These are phyloP conservation scores for Scaptomyza pallida DNA, from an alignment of 1,140 invertebrate genomes.

Conservation along the genomic window DNA sequence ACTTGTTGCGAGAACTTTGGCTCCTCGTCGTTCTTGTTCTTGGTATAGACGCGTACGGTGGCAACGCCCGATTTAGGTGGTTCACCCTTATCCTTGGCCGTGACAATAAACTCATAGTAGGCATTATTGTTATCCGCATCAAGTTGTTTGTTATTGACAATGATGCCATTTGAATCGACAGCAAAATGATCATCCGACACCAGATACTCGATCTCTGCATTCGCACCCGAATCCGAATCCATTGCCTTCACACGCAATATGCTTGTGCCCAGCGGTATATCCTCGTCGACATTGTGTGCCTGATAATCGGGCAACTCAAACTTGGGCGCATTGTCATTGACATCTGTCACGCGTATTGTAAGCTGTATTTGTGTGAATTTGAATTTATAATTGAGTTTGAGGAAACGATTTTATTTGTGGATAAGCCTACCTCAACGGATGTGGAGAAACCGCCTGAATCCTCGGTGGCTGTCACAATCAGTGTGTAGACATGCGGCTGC, in stretches of 20 bases:
- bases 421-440: constrained; percentile 91
- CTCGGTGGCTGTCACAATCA: constrained; percentile 96
- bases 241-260: constrained; percentile 96
- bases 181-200: constrained; percentile 96
- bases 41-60: constrained; percentile 96
- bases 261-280: constrained; percentile 94
- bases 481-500: constrained; percentile 95
- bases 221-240: constrained; percentile 95
- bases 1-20: constrained; percentile 98
- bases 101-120: constrained; percentile 97
- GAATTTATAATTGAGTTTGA: constrained; percentile 7
- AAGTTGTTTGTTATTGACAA: constrained; percentile 95
- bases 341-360: constrained; percentile 96
- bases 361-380: constrained; percentile 85
- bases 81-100: constrained; percentile 96
- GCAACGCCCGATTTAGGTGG: constrained; percentile 95
- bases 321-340: constrained; percentile 97
- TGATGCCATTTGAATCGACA: constrained; percentile 95
- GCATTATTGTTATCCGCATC: constrained; percentile 98
- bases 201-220: constrained; percentile 96
- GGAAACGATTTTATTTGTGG: background rate
- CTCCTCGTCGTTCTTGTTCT: constrained; percentile 98
- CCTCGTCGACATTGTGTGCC: constrained; percentile 97
- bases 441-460: constrained; percentile 98
- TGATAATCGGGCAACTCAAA: constrained; percentile 98